These are phyloP conservation scores for Cephalopholis sonnerati DNA, from an alignment of 2,113 vertebrate species.

Conservation along the genomic window DNA sequence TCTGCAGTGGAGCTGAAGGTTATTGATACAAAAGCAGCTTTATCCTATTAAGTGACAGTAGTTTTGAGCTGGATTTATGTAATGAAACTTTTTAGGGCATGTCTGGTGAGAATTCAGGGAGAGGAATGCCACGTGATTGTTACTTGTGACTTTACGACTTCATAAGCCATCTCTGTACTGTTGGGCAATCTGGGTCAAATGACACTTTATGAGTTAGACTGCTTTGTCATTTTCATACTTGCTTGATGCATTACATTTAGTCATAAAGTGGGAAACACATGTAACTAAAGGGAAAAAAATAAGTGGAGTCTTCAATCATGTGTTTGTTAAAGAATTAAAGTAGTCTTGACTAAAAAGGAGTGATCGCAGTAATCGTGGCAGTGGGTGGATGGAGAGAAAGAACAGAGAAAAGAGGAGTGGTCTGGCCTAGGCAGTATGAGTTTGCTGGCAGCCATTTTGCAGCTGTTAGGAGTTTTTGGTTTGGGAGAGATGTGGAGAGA, in stretches of 20 bases:
- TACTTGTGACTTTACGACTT: background rate
- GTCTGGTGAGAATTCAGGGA: background rate
- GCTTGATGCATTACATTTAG: background rate
- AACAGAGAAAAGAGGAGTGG: conserved; percentile 73
- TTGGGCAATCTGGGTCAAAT: conserved; percentile 37
- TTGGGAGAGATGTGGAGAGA: conserved; percentile 48
- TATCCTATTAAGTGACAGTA: background rate
- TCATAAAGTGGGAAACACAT: conserved; percentile 6
- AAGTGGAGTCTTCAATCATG: background rate
- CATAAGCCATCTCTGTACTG: background rate
- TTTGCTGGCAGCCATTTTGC: conserved; percentile 77
- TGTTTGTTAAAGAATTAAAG: conserved; percentile 13
- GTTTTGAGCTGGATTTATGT: background rate
- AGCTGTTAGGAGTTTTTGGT: conserved; percentile 78
- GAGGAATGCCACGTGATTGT: background rate
- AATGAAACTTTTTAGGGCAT: conserved; percentile 31
- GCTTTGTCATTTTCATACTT: conserved; percentile 4
- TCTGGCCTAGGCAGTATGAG: conserved; percentile 55
- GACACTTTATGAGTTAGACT: background rate
- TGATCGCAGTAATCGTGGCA: conserved; percentile 66
- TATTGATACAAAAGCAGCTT: conserved; percentile 25
- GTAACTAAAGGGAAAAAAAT: background rate
- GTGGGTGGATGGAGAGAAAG: conserved; percentile 63
- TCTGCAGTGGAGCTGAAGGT: background rate
- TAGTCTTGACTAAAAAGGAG: conserved; percentile 19